phyloP scores from a whole-genome alignment of 2,888 invertebrate species.

The Pycnomerus fuliginosus region DNA sequence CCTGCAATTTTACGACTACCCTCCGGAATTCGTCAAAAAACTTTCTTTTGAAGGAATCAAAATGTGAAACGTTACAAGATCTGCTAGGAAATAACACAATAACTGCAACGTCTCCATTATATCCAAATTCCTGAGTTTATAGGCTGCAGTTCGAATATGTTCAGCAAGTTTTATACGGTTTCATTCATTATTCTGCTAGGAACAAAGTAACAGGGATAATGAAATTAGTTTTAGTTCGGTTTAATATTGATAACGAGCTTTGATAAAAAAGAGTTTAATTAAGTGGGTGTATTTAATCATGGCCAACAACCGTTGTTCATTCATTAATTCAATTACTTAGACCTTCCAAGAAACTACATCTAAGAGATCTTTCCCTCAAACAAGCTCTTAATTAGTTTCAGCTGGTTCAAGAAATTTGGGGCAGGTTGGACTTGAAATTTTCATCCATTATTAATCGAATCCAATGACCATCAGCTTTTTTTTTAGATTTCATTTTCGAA shows the following conservation, averaged over 20 bases:
- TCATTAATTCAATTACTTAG: slow-evolving; percentile 28
- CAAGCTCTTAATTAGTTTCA: slow-evolving; percentile 33
- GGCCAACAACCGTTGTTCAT: slow-evolving; percentile 21
- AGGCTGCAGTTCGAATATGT: too few species aligned
- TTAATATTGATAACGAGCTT: too few species aligned
- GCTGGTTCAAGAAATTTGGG: slow-evolving; percentile 30
- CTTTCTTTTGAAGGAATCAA: too few species aligned
- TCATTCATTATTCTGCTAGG: too few species aligned
- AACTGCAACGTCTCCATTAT: too few species aligned
- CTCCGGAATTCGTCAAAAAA: too few species aligned
- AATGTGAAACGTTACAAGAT: too few species aligned
- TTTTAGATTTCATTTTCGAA: slow-evolving; percentile 8
- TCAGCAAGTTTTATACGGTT: too few species aligned
- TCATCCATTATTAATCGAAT: slow-evolving; percentile 21
- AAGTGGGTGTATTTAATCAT: slow-evolving; percentile 1
- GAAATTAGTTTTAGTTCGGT: too few species aligned
- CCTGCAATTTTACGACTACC: slow-evolving; percentile 27
- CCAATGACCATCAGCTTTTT: slow-evolving; percentile 29
- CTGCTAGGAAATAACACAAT: too few species aligned
- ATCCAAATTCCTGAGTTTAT: too few species aligned
- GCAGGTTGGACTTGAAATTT: slow-evolving; percentile 24
- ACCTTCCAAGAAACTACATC: slow-evolving; percentile 22
- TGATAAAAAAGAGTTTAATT: background rate
- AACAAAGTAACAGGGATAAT: too few species aligned
- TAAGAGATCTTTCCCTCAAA: slow-evolving; percentile 23